Evolutionary conservation across 1,140 invertebrate species (phyloP).

Genomic region (Cyclina sinensis): DNA sequence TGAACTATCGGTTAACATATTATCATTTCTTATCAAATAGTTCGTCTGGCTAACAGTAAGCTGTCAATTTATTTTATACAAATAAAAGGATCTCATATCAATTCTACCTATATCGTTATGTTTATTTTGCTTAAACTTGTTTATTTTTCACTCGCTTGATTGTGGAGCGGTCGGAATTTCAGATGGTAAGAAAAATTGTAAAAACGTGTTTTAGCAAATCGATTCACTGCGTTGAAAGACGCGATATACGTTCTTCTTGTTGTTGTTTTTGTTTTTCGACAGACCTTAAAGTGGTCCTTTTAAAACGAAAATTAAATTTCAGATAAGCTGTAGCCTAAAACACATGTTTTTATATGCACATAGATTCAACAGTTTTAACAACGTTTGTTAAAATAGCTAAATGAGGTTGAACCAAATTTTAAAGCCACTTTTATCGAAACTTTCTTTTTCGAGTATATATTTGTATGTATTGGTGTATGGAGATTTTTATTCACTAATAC

Average conservation of each 20-base stretch:
- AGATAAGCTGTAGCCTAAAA: too few species aligned
- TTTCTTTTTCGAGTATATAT: too few species aligned
- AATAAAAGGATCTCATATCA: conserved; percentile 62
- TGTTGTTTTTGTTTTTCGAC: too few species aligned
- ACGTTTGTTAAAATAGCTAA: too few species aligned
- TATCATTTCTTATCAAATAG: conserved; percentile 37
- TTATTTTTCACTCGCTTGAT: conserved; percentile 45
- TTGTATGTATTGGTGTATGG: too few species aligned
- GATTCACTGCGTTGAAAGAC: too few species aligned
- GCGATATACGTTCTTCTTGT: too few species aligned
- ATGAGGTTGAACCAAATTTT: neutral
- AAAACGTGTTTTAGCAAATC: neutral
- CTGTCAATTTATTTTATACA: conserved; percentile 47
- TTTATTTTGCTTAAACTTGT: conserved; percentile 53
- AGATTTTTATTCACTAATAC: neutral
- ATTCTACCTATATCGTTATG: conserved; percentile 27
- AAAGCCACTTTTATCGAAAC: too few species aligned
- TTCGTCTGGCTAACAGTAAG: conserved; percentile 6
- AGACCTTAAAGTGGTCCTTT: too few species aligned
- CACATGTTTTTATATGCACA: too few species aligned
- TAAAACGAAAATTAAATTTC: too few species aligned
- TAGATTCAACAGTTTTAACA: too few species aligned
- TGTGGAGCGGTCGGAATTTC: conserved; percentile 5
- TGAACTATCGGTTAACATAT: conserved; percentile 27
- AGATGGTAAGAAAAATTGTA: neutral